Evolutionary conservation across 2,888 invertebrate genomes (phyloP).

Genomic region (Poecilus cupreus): DNA sequence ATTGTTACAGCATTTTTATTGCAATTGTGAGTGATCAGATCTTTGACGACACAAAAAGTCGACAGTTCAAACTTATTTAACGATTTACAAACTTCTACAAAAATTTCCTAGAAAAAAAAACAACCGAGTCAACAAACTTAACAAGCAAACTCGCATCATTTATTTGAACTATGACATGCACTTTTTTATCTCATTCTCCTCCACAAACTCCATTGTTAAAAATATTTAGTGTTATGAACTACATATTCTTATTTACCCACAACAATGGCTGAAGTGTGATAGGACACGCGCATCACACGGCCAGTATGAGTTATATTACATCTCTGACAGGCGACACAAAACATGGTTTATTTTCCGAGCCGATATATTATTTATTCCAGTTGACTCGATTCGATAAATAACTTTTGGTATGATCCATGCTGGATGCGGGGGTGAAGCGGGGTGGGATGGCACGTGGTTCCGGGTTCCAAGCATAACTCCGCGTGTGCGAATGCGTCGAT

Average conservation of each 20-base stretch:
- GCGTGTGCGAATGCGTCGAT: conserved; percentile 18
- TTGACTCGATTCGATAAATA: conserved; percentile 32
- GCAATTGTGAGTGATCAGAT: not conserved
- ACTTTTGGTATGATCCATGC: conserved; percentile 24
- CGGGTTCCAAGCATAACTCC: conserved; percentile 32
- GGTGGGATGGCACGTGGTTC: conserved; percentile 27
- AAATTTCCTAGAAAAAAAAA: not conserved
- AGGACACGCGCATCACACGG: not conserved
- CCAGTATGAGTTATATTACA: conserved; percentile 6
- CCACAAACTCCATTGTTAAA: conserved; percentile 1
- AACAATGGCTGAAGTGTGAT: not conserved
- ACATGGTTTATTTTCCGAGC: not conserved
- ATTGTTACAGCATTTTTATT: not conserved
- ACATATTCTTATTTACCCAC: not conserved
- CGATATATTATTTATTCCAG: conserved; percentile 24
- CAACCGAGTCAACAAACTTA: not conserved
- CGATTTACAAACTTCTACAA: not conserved
- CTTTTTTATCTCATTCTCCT: conserved; percentile 10
- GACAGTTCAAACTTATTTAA: not conserved
- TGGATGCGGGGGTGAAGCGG: not conserved
- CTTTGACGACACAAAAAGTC: not conserved
- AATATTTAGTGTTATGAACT: not conserved
- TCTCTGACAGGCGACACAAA: not conserved
- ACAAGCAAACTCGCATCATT: conserved; percentile 31
- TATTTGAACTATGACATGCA: conserved; percentile 22